phyloP scores from a whole-genome alignment of 2,113 vertebrate species.

The Oreochromis aureus region DNA sequence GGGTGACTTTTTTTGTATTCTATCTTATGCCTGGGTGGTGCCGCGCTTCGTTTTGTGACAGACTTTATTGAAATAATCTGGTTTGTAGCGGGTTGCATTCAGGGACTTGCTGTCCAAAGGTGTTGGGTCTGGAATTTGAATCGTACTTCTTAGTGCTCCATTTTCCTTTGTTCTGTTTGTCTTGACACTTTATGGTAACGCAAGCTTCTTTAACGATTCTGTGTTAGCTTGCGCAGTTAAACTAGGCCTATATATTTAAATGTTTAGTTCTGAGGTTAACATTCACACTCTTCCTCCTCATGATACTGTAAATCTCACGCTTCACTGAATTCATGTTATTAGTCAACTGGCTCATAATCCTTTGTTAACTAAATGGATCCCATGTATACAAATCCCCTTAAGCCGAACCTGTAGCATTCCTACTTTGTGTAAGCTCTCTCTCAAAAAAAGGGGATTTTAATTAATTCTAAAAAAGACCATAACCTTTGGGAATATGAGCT shows the following conservation, averaged over 20 bases:
- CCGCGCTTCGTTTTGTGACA: conserved; percentile 42
- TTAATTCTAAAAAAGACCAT: conserved; percentile 44
- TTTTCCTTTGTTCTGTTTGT: conserved; percentile 40
- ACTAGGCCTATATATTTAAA: neutral
- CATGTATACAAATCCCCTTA: conserved; percentile 29
- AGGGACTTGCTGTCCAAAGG: conserved; percentile 64
- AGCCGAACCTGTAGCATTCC: conserved; percentile 11
- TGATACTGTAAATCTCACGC: neutral
- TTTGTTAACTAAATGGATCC: conserved; percentile 37
- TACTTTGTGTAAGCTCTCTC: conserved; percentile 32
- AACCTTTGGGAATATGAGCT: neutral
- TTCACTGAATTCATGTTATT: neutral
- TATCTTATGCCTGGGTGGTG: conserved; percentile 35
- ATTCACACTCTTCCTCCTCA: neutral
- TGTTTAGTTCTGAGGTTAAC: neutral
- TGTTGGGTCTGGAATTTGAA: conserved; percentile 50
- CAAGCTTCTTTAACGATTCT: neutral
- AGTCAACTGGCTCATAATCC: conserved; percentile 16
- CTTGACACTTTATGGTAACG: conserved; percentile 5
- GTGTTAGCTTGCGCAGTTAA: neutral
- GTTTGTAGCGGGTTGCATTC: conserved; percentile 34
- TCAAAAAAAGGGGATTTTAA: conserved; percentile 7
- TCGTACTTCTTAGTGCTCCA: conserved; percentile 3
- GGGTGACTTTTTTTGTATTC: conserved; percentile 50
- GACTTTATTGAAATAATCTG: conserved; percentile 60